Percentiles rank a stretch among this genome's conserved stretches.
Evolutionary conservation across 2,797 vertebrate genomes (phyloP).

Genomic region (Tapirus indicus): DNA sequence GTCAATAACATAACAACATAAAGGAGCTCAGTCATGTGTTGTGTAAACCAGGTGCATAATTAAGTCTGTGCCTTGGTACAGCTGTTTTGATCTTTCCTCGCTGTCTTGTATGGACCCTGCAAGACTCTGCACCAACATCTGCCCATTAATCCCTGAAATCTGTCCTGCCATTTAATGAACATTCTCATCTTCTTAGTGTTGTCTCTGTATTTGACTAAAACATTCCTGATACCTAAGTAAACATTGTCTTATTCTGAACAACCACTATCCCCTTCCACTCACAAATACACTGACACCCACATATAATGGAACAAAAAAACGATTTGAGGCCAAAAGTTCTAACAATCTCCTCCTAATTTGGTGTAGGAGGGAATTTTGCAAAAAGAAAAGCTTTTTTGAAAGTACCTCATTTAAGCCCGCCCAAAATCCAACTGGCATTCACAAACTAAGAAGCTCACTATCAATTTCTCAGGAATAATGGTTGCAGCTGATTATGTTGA

Average conservation of each 20-base stretch:
- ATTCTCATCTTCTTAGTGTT: background rate
- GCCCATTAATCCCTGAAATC: slow-evolving; percentile 54
- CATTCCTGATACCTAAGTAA: slow-evolving; percentile 5
- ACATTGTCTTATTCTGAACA: background rate
- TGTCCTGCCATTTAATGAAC: slow-evolving; percentile 4
- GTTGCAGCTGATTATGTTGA: slow-evolving; percentile 22
- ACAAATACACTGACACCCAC: background rate
- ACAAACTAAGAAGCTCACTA: background rate
- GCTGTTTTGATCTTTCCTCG: slow-evolving; percentile 27
- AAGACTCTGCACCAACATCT: background rate
- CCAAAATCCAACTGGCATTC: background rate
- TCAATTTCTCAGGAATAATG: slow-evolving; percentile 60
- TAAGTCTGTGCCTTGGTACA: slow-evolving; percentile 27
- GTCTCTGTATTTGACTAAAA: background rate
- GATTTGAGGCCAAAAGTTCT: background rate
- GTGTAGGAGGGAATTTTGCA: background rate
- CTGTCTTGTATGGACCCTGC: background rate
- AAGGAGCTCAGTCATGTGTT: slow-evolving; percentile 22
- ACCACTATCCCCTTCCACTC: background rate
- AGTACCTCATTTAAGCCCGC: background rate
- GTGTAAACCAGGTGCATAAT: slow-evolving; percentile 63
- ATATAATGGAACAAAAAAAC: background rate
- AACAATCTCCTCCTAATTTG: background rate
- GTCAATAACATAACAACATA: slow-evolving; percentile 56
- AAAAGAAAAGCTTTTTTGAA: slow-evolving; percentile 29